Base-by-base conservation (phyloP, 2,113 vertebrate species). In the Marmota flaviventris region DNA sequence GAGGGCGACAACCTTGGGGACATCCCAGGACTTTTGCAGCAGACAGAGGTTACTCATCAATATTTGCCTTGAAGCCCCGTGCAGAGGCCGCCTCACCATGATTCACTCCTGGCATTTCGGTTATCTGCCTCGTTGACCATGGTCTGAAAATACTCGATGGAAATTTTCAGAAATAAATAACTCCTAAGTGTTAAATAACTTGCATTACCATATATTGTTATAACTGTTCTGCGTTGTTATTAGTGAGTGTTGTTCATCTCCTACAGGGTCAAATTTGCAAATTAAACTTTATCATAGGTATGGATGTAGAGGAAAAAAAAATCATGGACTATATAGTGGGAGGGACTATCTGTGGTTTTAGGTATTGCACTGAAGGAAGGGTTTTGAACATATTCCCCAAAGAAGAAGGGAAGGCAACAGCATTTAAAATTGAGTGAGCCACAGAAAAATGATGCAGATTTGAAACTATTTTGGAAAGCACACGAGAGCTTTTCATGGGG, bases 401-500 rank as follows among this genome's bases (percentile, higher is more conserved):
- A 72, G 34, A 20, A 18, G 16, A 25, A 73, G 56, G 51, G 5
- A 37, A 14, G 32, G 27, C 14, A 25, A n/a, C 32, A 8, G 10
- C 24, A 5, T 13, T 92, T 42, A 29, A 87, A 93, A 58, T 65
- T 11, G 51, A 92, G 56, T 79, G 63, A 67, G 8, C 42, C 58
- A 45, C 42, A 29, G 32, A 32, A 76, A 45, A 82, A 63, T 34
- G 27, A 51, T 5, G 22, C 10, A 25, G 51, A 85, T 58, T 42
- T 95, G 65, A 91, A 79, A 75, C 18, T 56, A 11, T 51, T 61
- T 72, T 37, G 58, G 93, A 93, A 93, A 87, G 29, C 17, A 79
- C 4, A 1, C 4, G 20, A 42, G 34, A 7, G 9, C 16, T 78
- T 58, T 86, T 88, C 78, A 42, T 12, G 63, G 34, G 9, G 9